A percentile compares a stretch with the other conserved stretches of the same genome.
phyloP scores from a whole-genome alignment of 2,888 invertebrate species.

The Brenthis ino region DNA sequence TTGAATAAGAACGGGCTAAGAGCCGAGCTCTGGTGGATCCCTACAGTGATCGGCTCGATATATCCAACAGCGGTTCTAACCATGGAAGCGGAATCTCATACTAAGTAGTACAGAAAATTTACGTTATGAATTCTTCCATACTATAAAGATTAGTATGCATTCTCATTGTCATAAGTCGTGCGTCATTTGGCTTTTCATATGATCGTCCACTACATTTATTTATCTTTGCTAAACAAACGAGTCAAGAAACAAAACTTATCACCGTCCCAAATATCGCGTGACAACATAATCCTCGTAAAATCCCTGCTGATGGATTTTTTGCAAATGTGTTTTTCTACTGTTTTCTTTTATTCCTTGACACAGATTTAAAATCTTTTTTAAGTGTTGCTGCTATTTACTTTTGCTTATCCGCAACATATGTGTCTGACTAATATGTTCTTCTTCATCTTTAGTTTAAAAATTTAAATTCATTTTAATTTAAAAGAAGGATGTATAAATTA shows the following conservation, averaged over 20 bases:
- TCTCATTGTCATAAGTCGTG: too few species aligned
- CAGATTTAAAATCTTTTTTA: slow-evolving; percentile 10
- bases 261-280: slow-evolving; percentile 21
- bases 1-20: slow-evolving; percentile 8
- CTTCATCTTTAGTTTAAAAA: too few species aligned
- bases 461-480: too few species aligned
- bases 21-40: background rate
- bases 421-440: too few species aligned
- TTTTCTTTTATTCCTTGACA: slow-evolving; percentile 30
- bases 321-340: slow-evolving; percentile 13
- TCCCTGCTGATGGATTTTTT: slow-evolving; percentile 8
- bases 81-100: background rate
- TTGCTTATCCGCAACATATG: too few species aligned
- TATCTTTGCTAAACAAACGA: background rate
- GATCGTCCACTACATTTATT: background rate
- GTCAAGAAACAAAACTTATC: slow-evolving; percentile 14
- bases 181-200: too few species aligned
- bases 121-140: too few species aligned
- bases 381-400: too few species aligned
- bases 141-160: too few species aligned
- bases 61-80: background rate
- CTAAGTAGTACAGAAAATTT: too few species aligned
- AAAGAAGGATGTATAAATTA: too few species aligned
- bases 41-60: background rate
- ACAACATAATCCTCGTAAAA: slow-evolving; percentile 26